These are phyloP conservation scores for Bubo bubo DNA, from an alignment of 2,113 vertebrate species.

Conservation along the genomic window DNA sequence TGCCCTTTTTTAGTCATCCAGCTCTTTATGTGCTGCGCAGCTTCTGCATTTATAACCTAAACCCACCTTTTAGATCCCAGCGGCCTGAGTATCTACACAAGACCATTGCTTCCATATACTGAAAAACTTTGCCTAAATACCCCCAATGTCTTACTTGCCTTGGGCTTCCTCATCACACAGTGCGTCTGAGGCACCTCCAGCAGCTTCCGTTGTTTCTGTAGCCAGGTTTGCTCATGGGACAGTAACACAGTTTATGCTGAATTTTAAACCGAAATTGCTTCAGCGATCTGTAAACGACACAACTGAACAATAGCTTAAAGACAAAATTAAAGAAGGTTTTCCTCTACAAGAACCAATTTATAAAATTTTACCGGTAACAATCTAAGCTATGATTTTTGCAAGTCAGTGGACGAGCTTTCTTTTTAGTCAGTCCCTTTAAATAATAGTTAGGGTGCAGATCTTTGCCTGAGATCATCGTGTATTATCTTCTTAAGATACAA, in stretches of 20 bases:
- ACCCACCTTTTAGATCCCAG: neutral
- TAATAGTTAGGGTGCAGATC: neutral
- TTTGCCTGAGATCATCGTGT: neutral
- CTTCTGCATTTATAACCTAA: neutral
- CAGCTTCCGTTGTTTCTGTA: neutral
- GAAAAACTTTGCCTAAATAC: neutral
- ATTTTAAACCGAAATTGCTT: neutral
- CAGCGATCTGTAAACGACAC: neutral
- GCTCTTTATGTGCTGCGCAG: neutral
- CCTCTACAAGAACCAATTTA: neutral
- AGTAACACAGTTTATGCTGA: neutral
- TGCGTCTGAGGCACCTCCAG: neutral
- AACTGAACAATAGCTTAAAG: neutral
- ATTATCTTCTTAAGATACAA: neutral
- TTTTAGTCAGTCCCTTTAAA: neutral
- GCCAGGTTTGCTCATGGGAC: neutral
- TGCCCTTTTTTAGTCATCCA: neutral
- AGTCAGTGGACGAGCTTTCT: neutral
- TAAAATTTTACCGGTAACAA: neutral
- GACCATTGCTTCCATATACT: neutral
- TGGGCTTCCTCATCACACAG: neutral
- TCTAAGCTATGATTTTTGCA: neutral
- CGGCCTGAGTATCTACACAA: neutral
- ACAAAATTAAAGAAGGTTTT: neutral
- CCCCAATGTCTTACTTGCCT: neutral